These are phyloP conservation scores for Steinernema hermaphroditum DNA, from an alignment of 2,888 invertebrate species.

Conservation along the genomic window DNA sequence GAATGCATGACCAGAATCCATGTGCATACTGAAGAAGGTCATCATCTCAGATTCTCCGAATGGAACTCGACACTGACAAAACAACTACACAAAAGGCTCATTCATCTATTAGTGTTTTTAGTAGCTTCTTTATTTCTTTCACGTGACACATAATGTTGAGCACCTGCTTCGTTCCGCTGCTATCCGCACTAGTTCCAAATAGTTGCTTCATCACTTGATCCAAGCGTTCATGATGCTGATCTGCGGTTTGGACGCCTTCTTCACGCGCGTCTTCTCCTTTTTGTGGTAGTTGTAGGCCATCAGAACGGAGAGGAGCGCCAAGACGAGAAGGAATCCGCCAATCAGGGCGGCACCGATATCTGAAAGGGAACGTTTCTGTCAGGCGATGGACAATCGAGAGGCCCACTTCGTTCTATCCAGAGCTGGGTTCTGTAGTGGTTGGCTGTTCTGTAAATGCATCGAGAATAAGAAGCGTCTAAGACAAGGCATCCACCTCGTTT, in stretches of 20 bases:
- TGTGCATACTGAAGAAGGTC: no score
- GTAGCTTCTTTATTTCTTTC: no score
- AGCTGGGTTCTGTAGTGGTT: conserved; percentile 9
- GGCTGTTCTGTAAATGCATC: background rate
- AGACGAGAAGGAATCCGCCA: conserved; percentile 1
- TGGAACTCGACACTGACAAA: no score
- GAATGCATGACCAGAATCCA: no score
- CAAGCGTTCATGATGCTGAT: conserved; percentile 18
- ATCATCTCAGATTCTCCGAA: no score
- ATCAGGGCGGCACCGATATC: conserved; percentile 19
- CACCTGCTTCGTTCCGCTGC: no score
- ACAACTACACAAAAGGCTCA: no score
- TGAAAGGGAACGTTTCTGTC: background rate
- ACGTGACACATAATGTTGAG: no score
- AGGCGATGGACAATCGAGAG: background rate
- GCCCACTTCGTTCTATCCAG: conserved; percentile 23
- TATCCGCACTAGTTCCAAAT: no score
- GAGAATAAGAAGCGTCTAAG: background rate
- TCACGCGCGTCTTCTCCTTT: background rate
- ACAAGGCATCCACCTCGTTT: background rate
- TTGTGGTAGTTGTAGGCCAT: conserved; percentile 13
- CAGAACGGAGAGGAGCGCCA: conserved; percentile 20
- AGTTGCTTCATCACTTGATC: conserved; percentile 17
- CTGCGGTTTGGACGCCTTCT: background rate
- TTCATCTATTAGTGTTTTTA: no score